phyloP scores from a whole-genome alignment of 2,888 invertebrate species.

The Anagyrus pseudococci region DNA sequence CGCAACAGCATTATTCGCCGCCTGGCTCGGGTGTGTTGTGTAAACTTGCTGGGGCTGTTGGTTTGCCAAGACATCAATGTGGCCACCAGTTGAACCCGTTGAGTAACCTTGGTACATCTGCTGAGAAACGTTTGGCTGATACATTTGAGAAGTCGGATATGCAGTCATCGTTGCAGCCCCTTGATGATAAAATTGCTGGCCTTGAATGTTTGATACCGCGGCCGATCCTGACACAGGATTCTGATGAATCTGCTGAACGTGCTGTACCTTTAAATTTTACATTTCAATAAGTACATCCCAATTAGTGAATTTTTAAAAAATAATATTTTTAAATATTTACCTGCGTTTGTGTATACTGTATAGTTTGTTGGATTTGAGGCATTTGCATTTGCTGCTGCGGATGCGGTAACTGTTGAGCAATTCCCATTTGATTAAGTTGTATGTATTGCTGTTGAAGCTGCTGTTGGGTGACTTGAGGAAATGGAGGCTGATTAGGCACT shows the following conservation, averaged over 20 bases:
- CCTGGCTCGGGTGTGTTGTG: constrained; percentile 38
- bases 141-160: constrained; percentile 46
- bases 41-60: constrained; percentile 45
- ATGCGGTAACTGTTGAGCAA: constrained; percentile 52
- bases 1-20: constrained; percentile 40
- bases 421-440: constrained; percentile 65
- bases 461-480: constrained; percentile 52
- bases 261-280: constrained; percentile 48
- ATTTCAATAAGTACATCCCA: too few species aligned
- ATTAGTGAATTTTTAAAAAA: constrained; percentile 10
- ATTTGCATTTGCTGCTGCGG: constrained; percentile 48
- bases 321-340: constrained; percentile 4
- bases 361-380: constrained; percentile 47
- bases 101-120: constrained; percentile 49
- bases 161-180: constrained; percentile 42
- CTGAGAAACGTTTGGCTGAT: constrained; percentile 52
- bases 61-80: constrained; percentile 50
- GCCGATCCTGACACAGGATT: constrained; percentile 49
- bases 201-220: constrained; percentile 45
- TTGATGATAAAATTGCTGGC: constrained; percentile 51
- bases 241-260: constrained; percentile 57
- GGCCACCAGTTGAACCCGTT: constrained; percentile 46
- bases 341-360: constrained; percentile 51
- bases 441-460: constrained; percentile 66
- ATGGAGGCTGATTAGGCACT: constrained; percentile 57